Conservation (phyloP, 2,888 invertebrate genomes). For the Phymatocera aterrima region DNA sequence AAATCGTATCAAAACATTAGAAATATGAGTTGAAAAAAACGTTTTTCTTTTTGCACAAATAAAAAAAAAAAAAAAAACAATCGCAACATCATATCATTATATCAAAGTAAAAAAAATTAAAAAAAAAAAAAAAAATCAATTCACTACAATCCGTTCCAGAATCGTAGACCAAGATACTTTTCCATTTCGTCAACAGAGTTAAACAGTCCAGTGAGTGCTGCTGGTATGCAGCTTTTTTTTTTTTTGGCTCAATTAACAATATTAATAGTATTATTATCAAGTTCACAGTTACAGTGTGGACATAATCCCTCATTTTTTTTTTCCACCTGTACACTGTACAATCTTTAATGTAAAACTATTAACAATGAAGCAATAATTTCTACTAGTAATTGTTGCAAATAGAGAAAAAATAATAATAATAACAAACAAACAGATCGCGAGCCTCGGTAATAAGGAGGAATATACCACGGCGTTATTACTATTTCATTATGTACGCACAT, state of each 20-base stretch:
- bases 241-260: slow-evolving; percentile 49
- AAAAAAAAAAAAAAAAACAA: slow-evolving; percentile 60
- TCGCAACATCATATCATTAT: slow-evolving; percentile 48
- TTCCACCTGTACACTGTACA: slow-evolving; percentile 59
- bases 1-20: slow-evolving; percentile 69
- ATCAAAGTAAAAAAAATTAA: slow-evolving; percentile 63
- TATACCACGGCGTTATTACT: slow-evolving; percentile 31
- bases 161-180: slow-evolving; percentile 70
- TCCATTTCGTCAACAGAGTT: slow-evolving; percentile 71
- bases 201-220: slow-evolving; percentile 62
- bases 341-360: slow-evolving; percentile 64
- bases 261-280: too few relatives aligned
- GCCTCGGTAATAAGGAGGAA: slow-evolving; percentile 23
- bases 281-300: slow-evolving; percentile 59
- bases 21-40: slow-evolving; percentile 57
- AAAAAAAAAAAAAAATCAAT: slow-evolving; percentile 67
- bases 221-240: slow-evolving; percentile 44
- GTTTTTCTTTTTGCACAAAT: slow-evolving; percentile 57
- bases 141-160: slow-evolving; percentile 68
- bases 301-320: too few relatives aligned
- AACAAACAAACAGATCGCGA: slow-evolving; percentile 24
- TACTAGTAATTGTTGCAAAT: slow-evolving; percentile 16
- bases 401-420: too few relatives aligned
- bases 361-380: slow-evolving; percentile 55
- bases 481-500: slow-evolving; percentile 25